phyloP scores from a whole-genome alignment of 92 coral and sea anemone genomes.

The Anthopleura xanthogrammica region DNA sequence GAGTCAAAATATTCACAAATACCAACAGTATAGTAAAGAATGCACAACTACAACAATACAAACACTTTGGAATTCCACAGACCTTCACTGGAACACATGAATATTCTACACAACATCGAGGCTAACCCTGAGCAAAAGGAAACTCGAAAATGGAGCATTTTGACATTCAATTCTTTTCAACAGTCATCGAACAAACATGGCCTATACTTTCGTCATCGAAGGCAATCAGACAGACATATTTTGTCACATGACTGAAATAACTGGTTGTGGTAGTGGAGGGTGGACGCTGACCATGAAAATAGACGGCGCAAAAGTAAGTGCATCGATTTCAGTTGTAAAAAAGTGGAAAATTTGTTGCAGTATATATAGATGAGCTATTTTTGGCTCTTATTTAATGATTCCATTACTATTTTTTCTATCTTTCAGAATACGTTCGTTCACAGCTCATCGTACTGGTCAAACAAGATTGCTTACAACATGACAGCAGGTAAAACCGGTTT shows the following conservation, averaged over 20 bases:
- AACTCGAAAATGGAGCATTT: background rate
- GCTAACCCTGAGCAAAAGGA: too few species aligned
- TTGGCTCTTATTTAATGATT: background rate
- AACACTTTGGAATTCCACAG: too few species aligned
- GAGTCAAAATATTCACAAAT: too few species aligned
- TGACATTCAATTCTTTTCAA: background rate
- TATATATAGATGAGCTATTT: background rate
- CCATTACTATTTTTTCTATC: background rate
- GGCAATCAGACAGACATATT: constrained; percentile 14
- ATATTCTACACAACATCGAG: too few species aligned
- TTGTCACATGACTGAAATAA: constrained; percentile 22
- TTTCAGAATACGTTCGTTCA: constrained; percentile 3
- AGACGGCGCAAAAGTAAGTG: constrained; percentile 23
- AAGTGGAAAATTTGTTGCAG: background rate
- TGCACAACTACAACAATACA: too few species aligned
- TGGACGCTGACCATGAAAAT: constrained; percentile 38
- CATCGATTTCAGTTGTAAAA: background rate
- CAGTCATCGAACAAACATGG: constrained; percentile 20
- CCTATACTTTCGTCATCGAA: constrained; percentile 17
- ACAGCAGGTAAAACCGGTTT: constrained; percentile 14
- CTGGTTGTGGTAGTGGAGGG: constrained; percentile 21
- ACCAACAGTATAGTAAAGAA: too few species aligned
- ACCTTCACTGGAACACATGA: too few species aligned
- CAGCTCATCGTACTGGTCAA: constrained; percentile 20
- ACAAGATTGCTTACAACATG: constrained; percentile 4